Evolutionary conservation across 2,113 vertebrate species (phyloP).

Genomic region (Enhydra lutris): DNA sequence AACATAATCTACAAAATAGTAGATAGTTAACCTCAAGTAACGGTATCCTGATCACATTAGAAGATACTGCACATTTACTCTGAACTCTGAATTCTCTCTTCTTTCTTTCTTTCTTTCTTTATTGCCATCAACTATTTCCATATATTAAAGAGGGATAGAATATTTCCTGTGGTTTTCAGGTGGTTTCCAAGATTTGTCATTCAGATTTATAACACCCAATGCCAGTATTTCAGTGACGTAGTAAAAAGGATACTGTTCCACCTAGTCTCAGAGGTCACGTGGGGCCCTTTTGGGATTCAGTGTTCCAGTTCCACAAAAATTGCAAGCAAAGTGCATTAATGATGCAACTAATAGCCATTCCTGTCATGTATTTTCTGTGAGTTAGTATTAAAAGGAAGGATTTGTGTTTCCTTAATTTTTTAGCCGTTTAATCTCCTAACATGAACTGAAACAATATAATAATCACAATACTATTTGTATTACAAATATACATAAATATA

Average conservation of each 20-base stretch:
- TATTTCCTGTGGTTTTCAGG: slow-evolving; percentile 69
- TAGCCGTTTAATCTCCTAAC: neutral
- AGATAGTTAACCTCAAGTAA: neutral
- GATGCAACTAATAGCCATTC: neutral
- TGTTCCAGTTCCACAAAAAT: neutral
- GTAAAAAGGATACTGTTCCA: neutral
- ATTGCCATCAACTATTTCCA: slow-evolving; percentile 38
- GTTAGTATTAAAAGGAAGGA: neutral
- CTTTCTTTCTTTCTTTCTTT: neutral
- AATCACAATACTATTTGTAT: neutral
- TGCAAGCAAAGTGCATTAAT: neutral
- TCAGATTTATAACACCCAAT: slow-evolving; percentile 53
- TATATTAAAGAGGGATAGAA: slow-evolving; percentile 38
- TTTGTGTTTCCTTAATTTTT: slow-evolving; percentile 7
- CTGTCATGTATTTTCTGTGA: neutral
- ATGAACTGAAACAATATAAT: neutral
- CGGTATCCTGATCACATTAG: neutral
- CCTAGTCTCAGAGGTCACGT: neutral
- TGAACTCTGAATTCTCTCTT: neutral
- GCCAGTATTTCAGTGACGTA: slow-evolving; percentile 38
- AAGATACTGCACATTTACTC: neutral
- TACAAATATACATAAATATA: neutral
- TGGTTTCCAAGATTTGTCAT: slow-evolving; percentile 69
- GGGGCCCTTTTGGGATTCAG: neutral
- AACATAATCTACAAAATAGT: neutral